A percentile compares a stretch with the other conserved stretches of the same genome.
These are phyloP conservation scores for Ochropleura plecta DNA, from an alignment of 2,888 invertebrate genomes.

Conservation along the genomic window DNA sequence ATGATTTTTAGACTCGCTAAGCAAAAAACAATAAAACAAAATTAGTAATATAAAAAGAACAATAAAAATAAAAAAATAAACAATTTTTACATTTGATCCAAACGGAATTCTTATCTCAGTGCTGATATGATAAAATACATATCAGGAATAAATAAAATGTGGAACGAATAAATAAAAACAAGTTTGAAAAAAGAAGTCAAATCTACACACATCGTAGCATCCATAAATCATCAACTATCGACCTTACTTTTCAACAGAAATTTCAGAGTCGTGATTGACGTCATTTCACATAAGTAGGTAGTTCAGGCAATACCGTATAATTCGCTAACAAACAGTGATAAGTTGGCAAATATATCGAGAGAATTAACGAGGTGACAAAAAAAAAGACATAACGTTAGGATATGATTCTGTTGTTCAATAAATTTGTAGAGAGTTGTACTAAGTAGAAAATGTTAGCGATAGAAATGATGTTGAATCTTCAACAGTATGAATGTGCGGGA, in stretches of 20 bases:
- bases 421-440: background rate
- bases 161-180: too few relatives aligned
- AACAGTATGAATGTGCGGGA: background rate
- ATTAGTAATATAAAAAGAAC: too few relatives aligned
- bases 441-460: background rate
- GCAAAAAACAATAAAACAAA: too few relatives aligned
- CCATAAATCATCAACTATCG: background rate
- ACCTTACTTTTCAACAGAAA: background rate
- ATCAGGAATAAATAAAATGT: too few relatives aligned
- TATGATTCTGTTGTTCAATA: background rate
- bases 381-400: background rate
- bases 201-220: too few relatives aligned
- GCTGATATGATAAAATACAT: too few relatives aligned
- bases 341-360: background rate
- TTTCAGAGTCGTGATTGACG: slow-evolving; percentile 34
- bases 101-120: too few relatives aligned
- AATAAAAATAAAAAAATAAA: too few relatives aligned
- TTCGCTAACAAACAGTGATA: slow-evolving; percentile 1
- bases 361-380: slow-evolving; percentile 14
- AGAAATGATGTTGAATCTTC: background rate
- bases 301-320: slow-evolving; percentile 2
- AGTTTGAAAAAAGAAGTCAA: too few relatives aligned
- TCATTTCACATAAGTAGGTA: slow-evolving; percentile 14
- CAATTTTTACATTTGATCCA: too few relatives aligned
- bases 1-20: background rate